Percentiles rank a stretch among this genome's conserved stretches.
Evolutionary conservation across 2,797 vertebrate species (phyloP).

Genomic region (Chelidonichthys spinosus): DNA sequence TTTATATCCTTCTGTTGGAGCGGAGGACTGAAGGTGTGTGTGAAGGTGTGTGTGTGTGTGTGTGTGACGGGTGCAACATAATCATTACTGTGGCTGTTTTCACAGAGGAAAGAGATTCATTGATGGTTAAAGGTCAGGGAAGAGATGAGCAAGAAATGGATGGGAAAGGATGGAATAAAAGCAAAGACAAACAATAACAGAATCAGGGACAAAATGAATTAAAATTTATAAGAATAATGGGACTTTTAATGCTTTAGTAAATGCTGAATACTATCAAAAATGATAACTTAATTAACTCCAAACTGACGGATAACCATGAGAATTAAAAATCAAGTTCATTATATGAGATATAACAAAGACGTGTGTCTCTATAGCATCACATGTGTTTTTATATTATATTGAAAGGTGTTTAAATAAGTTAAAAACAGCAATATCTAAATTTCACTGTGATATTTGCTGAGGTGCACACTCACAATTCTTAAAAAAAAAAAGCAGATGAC

Average conservation of each 20-base stretch:
- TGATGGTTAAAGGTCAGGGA: slow-evolving; percentile 49
- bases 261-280: too few species aligned
- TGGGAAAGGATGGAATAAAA: not conserved
- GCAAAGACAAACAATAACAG: not conserved
- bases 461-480: too few species aligned
- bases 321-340: not conserved
- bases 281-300: too few species aligned
- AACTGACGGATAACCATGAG: not conserved
- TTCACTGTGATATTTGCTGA: too few species aligned
- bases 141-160: slow-evolving; percentile 20
- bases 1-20: slow-evolving; percentile 37
- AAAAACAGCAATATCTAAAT: slow-evolving; percentile 15
- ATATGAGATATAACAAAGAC: too few species aligned
- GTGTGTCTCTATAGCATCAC: not conserved
- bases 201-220: not conserved
- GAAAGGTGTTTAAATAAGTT: not conserved
- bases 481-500: not conserved
- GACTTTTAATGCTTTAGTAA: not conserved
- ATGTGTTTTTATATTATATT: not conserved
- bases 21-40: slow-evolving; percentile 5
- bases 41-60: not conserved
- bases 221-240: not conserved
- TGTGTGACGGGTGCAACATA: slow-evolving; percentile 43
- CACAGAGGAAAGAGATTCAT: slow-evolving; percentile 36
- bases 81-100: slow-evolving; percentile 50